These are phyloP conservation scores for Platycercus adscitus DNA, from an alignment of 2,113 vertebrate species.

Conservation along the genomic window DNA sequence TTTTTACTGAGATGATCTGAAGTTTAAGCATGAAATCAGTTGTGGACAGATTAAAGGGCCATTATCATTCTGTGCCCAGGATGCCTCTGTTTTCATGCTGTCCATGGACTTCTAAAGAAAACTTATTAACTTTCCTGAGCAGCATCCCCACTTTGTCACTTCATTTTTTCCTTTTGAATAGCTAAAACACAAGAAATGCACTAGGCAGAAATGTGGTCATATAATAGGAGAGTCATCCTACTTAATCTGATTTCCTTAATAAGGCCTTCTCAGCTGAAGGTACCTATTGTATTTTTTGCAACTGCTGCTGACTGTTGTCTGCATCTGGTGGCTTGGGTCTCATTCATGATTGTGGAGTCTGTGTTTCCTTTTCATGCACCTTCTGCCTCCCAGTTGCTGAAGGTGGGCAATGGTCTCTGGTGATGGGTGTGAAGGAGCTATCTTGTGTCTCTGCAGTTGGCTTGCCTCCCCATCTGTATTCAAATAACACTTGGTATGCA, in stretches of 20 bases:
- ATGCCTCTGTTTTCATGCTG: constrained; percentile 22
- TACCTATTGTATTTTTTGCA: not conserved
- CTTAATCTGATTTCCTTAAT: not conserved
- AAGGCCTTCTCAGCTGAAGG: not conserved
- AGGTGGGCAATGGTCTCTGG: not conserved
- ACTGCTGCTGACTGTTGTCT: not conserved
- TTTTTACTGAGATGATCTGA: not conserved
- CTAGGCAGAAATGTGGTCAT: not conserved
- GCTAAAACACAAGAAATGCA: not conserved
- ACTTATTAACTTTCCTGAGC: not conserved
- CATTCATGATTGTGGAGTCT: not conserved
- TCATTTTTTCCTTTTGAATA: not conserved
- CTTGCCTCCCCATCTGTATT: not conserved
- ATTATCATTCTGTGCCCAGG: constrained; percentile 8
- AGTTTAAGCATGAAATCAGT: not conserved
- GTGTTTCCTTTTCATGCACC: not conserved
- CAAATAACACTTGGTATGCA: not conserved
- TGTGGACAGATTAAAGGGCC: constrained; percentile 23
- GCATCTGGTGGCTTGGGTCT: not conserved
- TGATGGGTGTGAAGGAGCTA: not conserved
- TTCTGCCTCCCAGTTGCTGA: not conserved
- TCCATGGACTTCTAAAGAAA: not conserved
- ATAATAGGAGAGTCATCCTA: not conserved
- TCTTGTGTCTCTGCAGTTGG: not conserved
- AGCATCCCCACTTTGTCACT: not conserved